Percentiles rank a stretch among this genome's conserved stretches.
These are phyloP conservation scores for Lepidurus packardi DNA, from an alignment of 1,140 invertebrate species.

Conservation along the genomic window DNA sequence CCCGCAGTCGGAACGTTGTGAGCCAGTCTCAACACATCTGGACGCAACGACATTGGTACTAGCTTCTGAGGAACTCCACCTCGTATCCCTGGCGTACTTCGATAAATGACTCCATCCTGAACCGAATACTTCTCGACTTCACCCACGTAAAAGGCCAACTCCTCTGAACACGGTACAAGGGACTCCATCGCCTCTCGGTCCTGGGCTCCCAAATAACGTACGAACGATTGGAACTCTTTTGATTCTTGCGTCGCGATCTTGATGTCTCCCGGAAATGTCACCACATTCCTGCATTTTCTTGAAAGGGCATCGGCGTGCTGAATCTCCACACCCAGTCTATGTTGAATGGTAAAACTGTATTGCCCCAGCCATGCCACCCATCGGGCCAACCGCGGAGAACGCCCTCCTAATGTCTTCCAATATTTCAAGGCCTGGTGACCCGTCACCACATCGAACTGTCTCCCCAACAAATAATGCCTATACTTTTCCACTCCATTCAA, in stretches of 20 bases:
- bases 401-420: conserved; percentile 45
- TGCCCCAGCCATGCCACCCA: conserved; percentile 39
- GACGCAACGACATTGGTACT: background rate
- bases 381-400: conserved; percentile 45
- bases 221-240: background rate
- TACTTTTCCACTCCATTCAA: conserved; percentile 48
- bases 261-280: background rate
- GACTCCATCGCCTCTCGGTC: background rate
- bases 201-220: background rate
- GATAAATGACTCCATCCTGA: background rate
- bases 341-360: conserved; percentile 8
- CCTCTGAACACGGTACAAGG: background rate
- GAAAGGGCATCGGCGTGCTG: background rate
- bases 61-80: background rate
- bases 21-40: background rate
- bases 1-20: background rate
- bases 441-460: conserved; percentile 49
- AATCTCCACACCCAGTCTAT: background rate
- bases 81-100: background rate
- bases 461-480: conserved; percentile 47
- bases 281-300: too few species aligned
- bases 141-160: background rate
- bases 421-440: conserved; percentile 50
- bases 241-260: background rate
- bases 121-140: background rate